phyloP scores from a whole-genome alignment of 2,888 invertebrate species.

The Cataglyphis albicans region DNA sequence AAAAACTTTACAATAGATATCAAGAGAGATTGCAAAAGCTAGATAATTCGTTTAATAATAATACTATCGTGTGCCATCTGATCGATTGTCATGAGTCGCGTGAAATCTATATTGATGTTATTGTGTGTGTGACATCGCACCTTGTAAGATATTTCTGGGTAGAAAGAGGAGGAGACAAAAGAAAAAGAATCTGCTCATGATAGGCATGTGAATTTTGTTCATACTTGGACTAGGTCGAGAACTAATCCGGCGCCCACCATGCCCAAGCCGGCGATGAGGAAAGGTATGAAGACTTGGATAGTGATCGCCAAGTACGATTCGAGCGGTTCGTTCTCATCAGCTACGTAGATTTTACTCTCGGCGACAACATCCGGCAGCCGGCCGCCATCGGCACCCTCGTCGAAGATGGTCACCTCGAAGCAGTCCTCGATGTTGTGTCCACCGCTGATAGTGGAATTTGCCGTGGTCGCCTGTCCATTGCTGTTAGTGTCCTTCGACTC shows the following conservation, averaged over 20 bases:
- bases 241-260: slow-evolving; percentile 93
- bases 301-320: slow-evolving; percentile 89
- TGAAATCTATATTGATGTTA: not conserved
- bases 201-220: slow-evolving; percentile 26
- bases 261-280: slow-evolving; percentile 92
- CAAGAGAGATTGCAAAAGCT: not conserved
- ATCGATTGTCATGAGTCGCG: not conserved
- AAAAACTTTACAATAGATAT: not conserved
- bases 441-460: slow-evolving; percentile 21
- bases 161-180: too few species aligned
- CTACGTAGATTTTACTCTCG: slow-evolving; percentile 86
- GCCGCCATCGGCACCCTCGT: slow-evolving; percentile 85
- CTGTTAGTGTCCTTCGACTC: slow-evolving; percentile 73
- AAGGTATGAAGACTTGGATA: slow-evolving; percentile 91
- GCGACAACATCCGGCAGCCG: slow-evolving; percentile 88
- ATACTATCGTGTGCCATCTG: not conserved
- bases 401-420: slow-evolving; percentile 80
- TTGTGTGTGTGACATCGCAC: too few species aligned
- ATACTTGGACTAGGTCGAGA: slow-evolving; percentile 90
- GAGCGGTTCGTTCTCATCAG: slow-evolving; percentile 84
- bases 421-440: slow-evolving; percentile 71
- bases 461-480: slow-evolving; percentile 30
- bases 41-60: not conserved
- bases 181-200: not conserved
- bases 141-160: not conserved